phyloP scores from a whole-genome alignment of 2,113 vertebrate genomes.

The Canis aureus region DNA sequence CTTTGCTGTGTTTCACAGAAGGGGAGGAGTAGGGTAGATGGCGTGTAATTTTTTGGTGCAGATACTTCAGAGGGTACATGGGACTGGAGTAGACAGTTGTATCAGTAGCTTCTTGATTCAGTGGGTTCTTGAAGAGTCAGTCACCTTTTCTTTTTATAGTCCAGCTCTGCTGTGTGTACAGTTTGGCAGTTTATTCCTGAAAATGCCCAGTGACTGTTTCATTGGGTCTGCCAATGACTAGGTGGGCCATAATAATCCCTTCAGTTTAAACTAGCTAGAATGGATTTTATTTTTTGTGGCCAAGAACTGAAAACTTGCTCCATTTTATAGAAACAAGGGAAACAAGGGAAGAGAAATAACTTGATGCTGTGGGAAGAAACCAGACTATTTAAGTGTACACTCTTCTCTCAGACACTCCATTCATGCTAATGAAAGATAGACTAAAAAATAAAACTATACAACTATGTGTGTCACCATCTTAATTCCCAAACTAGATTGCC shows the following conservation, averaged over 20 bases:
- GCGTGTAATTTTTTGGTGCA: neutral
- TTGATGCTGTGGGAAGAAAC: neutral
- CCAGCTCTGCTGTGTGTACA: neutral
- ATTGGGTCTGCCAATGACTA: neutral
- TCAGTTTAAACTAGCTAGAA: neutral
- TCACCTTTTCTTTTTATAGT: neutral
- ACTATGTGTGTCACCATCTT: neutral
- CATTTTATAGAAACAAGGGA: neutral
- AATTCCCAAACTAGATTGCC: neutral
- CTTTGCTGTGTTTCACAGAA: neutral
- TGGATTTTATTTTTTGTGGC: neutral
- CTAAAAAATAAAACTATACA: neutral
- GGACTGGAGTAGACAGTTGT: neutral
- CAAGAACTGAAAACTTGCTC: neutral
- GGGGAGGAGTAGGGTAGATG: rapidly evolving
- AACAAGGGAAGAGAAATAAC: neutral
- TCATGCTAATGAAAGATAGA: constrained; percentile 18
- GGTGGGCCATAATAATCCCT: neutral
- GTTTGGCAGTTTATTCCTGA: neutral
- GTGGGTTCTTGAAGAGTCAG: neutral
- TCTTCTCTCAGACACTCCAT: neutral
- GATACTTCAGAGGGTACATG: rapidly evolving
- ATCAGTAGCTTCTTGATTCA: neutral
- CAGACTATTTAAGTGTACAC: neutral
- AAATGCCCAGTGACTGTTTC: neutral